Evolutionary conservation across 2,797 vertebrate species (phyloP), one percentile per base, ranked within the genome.

Genomic region (Melanotaenia pygmaea): DNA sequence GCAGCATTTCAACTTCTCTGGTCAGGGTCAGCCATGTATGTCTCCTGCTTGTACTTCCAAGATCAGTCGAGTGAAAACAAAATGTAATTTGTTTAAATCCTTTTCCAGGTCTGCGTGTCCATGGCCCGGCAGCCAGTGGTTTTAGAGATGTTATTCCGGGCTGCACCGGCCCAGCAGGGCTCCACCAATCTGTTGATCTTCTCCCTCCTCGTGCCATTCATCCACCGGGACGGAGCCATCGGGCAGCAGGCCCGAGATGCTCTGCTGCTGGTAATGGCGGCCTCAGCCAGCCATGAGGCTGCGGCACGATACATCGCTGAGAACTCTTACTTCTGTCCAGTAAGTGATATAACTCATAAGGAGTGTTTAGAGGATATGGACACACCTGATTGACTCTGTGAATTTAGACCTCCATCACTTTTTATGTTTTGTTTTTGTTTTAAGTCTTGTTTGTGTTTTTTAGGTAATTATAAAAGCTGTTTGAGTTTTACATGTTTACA

Each of bases 261-360:
- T 0, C 94, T 99, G 73, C 96, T 99, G 53, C 95, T 99, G 68
- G 96, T 99, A 86, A 98, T 99, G 98, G 96, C 97, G 1, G 88
- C 97, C 35, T 98, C 98, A 0, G 97, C 97, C 68, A 93, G 92
- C 88, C 95, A 96, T 76, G 91, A 92, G 2, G 91, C 93, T 0
- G 96, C 98, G 87, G 98, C 97, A 0, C 87, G 90, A 22, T 96
- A 98, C 94, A 98, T 99, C 40, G 89, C 96, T 0, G 96, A 99
- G 87, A 96, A 97, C 91, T 99, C 98, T 84, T 98, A 98, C 94
- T 99, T 99, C 93, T 99, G 98, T 86, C 98, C 98, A 83, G 98
- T 99, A 86, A 83, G 95, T 78, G 47, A 34, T 12, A 5, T 5
- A 12, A 24, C 12, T 51, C 11, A 4, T 34, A 4, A 24, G 4